phyloP scores from a whole-genome alignment of 2,797 vertebrate species.

The Siniperca scherzeri region DNA sequence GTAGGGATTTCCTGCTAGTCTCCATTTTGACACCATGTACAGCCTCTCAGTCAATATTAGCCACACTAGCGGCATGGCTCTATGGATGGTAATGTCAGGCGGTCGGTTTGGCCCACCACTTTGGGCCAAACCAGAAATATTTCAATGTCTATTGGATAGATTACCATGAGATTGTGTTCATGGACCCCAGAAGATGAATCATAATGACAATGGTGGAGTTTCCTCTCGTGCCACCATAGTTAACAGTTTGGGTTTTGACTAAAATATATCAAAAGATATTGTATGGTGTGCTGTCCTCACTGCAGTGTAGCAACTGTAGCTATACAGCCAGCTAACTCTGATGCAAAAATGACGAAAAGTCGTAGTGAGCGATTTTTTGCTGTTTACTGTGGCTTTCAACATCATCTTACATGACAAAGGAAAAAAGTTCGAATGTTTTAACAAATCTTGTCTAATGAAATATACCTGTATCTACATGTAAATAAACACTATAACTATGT shows the following conservation, averaged over 20 bases:
- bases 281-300: no score
- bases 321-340: no score
- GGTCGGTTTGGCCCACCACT: neutral
- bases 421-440: no score
- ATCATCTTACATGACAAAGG: no score
- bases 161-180: neutral
- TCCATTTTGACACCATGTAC: neutral
- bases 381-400: no score
- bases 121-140: neutral
- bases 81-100: no score
- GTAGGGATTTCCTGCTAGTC: neutral
- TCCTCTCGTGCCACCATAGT: neutral
- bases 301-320: no score
- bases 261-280: neutral
- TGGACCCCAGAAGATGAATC: neutral
- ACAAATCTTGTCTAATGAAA: no score
- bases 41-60: neutral
- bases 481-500: no score
- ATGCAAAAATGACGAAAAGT: no score
- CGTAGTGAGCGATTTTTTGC: no score
- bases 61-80: neutral
- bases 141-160: neutral
- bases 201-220: neutral
- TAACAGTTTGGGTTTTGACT: neutral
- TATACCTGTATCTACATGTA: no score